Evolutionary conservation across 2,113 vertebrate species (phyloP).

Genomic region (Syngnathoides biaculeatus): DNA sequence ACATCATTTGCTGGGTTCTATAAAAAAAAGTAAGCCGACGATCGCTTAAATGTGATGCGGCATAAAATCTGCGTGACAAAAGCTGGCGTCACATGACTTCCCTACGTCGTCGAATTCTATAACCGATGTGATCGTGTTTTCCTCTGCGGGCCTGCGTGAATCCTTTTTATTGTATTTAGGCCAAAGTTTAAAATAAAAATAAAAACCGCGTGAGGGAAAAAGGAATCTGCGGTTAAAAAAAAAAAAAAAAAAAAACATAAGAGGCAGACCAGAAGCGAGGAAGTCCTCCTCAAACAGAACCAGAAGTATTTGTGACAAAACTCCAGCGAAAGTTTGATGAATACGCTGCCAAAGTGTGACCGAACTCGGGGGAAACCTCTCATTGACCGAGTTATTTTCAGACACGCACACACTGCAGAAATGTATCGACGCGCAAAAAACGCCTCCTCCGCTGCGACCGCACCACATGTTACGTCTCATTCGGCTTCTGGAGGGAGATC

Average conservation of each 20-base stretch:
- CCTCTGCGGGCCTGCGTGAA: background rate
- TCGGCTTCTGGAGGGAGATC: conserved; percentile 75
- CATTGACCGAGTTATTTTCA: conserved; percentile 6
- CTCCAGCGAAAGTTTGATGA: background rate
- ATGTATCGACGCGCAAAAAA: conserved; percentile 3
- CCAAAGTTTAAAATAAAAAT: background rate
- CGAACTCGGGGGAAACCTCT: conserved; percentile 1
- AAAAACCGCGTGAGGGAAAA: background rate
- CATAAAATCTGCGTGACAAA: background rate
- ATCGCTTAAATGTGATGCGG: background rate
- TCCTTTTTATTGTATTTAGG: background rate
- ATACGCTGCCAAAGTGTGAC: conserved; percentile 6
- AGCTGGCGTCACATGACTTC: background rate
- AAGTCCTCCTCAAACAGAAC: background rate
- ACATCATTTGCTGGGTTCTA: background rate
- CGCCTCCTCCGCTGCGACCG: conserved; percentile 61
- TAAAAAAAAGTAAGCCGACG: background rate
- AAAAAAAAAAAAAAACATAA: background rate
- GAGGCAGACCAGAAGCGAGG: conserved; percentile 5
- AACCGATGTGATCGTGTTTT: background rate
- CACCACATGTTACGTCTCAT: conserved; percentile 95
- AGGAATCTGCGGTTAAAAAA: background rate
- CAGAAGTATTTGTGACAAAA: conserved; percentile 12
- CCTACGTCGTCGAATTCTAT: conserved; percentile 1
- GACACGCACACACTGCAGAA: conserved; percentile 8